These are phyloP conservation scores for Leptobrachium leishanense DNA, from an alignment of 2,113 vertebrate genomes.

Conservation along the genomic window DNA sequence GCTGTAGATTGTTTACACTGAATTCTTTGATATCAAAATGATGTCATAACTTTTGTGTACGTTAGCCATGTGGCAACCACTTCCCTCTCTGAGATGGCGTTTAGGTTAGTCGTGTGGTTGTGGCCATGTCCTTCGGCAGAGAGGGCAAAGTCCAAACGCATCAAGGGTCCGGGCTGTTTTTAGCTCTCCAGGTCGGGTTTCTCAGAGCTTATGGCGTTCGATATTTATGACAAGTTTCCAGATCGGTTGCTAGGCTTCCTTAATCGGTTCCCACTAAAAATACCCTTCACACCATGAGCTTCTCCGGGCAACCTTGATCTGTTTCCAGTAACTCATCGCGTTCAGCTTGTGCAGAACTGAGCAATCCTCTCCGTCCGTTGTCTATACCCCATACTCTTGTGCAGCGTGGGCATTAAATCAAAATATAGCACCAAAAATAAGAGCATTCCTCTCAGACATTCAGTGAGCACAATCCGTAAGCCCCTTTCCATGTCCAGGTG, in stretches of 20 bases:
- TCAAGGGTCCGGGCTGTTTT: conserved; percentile 42
- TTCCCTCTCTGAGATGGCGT: background rate
- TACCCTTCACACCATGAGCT: conserved; percentile 62
- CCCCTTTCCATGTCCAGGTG: too few species aligned
- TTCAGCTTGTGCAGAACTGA: conserved; percentile 48
- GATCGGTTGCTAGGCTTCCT: conserved; percentile 71
- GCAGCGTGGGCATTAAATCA: too few species aligned
- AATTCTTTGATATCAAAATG: too few species aligned
- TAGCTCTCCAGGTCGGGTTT: conserved; percentile 56
- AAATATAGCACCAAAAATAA: too few species aligned
- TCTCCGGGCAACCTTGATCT: conserved; percentile 60
- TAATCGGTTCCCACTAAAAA: conserved; percentile 65
- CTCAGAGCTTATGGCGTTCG: conserved; percentile 52
- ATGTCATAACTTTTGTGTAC: background rate
- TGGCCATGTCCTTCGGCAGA: conserved; percentile 21
- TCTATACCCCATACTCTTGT: too few species aligned
- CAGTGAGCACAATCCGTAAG: too few species aligned
- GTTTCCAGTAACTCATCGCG: conserved; percentile 63
- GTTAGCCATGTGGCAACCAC: background rate
- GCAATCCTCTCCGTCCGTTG: too few species aligned
- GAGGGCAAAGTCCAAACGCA: background rate
- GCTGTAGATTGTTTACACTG: too few species aligned
- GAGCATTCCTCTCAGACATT: too few species aligned
- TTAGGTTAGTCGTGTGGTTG: background rate
- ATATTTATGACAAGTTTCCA: conserved; percentile 62